Evolutionary conservation across 2,797 vertebrate genomes (phyloP), one percentile per base, ranked within the genome.

Genomic region (Leucoraja ocellata): DNA sequence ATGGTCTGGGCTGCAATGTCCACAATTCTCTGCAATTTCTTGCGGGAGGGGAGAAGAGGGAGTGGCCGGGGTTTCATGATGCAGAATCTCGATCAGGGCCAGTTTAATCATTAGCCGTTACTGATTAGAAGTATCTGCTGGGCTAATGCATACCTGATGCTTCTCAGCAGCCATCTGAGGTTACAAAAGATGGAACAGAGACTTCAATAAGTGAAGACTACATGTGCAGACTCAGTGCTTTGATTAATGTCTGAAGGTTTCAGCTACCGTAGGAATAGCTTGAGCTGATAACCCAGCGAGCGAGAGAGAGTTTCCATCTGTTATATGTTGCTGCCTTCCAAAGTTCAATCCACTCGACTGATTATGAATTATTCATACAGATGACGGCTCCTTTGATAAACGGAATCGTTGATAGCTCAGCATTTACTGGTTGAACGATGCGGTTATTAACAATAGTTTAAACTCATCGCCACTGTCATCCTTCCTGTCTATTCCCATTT

Each of bases 321-420:
- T 94, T 93, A 93, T 93, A 73, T n/a, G 94, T 94, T 93, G 93
- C 95, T 95, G 91, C 93, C 94, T 94, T 88, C 16, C 93, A 80
- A 93, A 78, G 14, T 76, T 94, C 93, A 94, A 95, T 91, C 94
- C 94, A 94, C 91, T 93, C 93, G 91, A 91, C 54, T 73, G 16
- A 65, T 93, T 23, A 54, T 88, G 11, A 90, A 2, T n/a, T 93
- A 39, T 86, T 9, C 79, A 94, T 93, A 46, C 90, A 18, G 13
- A 93, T 94, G 93, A 94, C 94, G 1, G 93, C n/a, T 54, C 74
- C 94, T 93, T 94, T 78, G 83, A 77, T 58, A 80, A 94, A 94
- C n/a, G 65, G 84, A 88, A 21, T 32, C 21, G 21, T 39, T n/a
- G 9, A 88, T 32, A 36, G n/a, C 63, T 36, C 21, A 36, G 21